These are phyloP conservation scores for Aurelia aurita complex sp. Pacific DNA, from an alignment of 30 jellyfish, hydroid and myxozoan species.

Conservation along the genomic window DNA sequence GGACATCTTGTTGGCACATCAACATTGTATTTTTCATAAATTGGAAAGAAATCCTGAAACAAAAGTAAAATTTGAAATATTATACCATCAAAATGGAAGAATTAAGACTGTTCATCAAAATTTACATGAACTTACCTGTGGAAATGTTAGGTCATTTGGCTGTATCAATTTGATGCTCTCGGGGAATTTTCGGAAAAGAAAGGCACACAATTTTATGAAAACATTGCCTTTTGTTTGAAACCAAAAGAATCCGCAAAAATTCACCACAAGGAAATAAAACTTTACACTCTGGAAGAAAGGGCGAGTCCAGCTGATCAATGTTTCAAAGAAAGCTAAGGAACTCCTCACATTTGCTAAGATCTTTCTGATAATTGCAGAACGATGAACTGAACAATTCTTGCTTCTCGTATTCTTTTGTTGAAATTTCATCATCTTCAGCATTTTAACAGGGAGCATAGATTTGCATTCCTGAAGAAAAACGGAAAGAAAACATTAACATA, in stretches of 20 bases:
- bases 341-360: constrained; percentile 12
- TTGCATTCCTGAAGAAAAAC: not conserved
- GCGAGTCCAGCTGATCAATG: no score
- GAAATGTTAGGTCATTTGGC: no score
- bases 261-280: no score
- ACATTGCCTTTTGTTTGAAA: no score
- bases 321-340: no score
- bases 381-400: constrained; percentile 49
- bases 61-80: not conserved
- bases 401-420: not conserved
- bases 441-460: not conserved
- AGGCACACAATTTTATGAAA: no score
- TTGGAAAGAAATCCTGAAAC: constrained; percentile 61
- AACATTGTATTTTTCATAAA: constrained; percentile 33
- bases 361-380: constrained; percentile 38
- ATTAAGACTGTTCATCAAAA: not conserved
- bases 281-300: no score
- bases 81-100: not conserved
- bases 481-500: not conserved
- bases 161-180: no score
- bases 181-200: no score
- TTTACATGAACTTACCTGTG: no score
- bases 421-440: constrained; percentile 2
- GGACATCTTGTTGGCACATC: constrained; percentile 48
- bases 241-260: no score